These are phyloP conservation scores for Acanthornis magna DNA, from an alignment of 2,797 vertebrate genomes.

Conservation along the genomic window DNA sequence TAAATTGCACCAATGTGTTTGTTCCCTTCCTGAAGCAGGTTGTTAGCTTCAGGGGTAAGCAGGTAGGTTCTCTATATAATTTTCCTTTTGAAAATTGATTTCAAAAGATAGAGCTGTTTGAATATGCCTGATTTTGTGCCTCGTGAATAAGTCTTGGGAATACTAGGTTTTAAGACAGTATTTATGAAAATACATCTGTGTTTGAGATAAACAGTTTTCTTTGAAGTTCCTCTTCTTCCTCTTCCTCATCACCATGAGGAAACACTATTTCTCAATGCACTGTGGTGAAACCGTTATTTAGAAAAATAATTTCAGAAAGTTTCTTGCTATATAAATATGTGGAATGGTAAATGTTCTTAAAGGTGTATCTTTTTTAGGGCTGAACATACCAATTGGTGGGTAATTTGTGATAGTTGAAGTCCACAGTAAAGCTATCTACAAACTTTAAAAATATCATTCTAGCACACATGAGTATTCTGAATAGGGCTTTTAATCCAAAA, in stretches of 20 bases:
- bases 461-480: not conserved
- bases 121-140: not conserved
- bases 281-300: not conserved
- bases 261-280: not conserved
- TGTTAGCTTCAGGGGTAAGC: not conserved
- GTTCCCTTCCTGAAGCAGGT: not conserved
- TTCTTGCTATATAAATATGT: not conserved
- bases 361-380: not conserved
- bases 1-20: not conserved
- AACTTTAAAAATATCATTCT: not conserved
- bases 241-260: not conserved
- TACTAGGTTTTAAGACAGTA: not conserved
- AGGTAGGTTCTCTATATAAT: not conserved
- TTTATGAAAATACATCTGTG: not conserved
- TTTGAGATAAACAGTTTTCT: not conserved
- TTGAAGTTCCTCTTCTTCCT: slow-evolving; percentile 16
- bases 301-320: not conserved
- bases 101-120: not conserved
- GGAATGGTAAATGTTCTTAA: slow-evolving; percentile 26
- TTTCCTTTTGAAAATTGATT: not conserved
- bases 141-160: not conserved
- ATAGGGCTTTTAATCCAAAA: not conserved
- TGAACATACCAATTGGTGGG: not conserved
- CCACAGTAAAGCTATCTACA: not conserved
- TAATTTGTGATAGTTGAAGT: slow-evolving; percentile 3